These are phyloP conservation scores for Channa striata DNA, from an alignment of 2,797 vertebrate genomes.

Conservation along the genomic window DNA sequence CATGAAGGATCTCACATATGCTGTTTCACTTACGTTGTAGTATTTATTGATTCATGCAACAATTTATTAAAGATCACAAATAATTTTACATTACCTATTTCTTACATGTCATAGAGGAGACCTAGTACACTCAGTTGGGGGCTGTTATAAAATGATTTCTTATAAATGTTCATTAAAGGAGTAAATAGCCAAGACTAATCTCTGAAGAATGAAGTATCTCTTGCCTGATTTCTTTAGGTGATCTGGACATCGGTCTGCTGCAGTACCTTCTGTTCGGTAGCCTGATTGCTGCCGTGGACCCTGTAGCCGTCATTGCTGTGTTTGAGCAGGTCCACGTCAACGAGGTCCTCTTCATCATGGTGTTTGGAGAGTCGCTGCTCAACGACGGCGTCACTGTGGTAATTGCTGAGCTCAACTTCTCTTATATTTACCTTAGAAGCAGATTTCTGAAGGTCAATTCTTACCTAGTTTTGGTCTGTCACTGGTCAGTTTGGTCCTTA, in stretches of 20 bases:
- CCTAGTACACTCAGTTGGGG: no score
- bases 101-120: no score
- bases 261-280: slow-evolving; percentile 96
- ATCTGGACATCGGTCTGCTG: slow-evolving; percentile 85
- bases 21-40: no score
- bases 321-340: slow-evolving; percentile 99
- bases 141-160: no score
- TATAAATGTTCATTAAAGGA: no score
- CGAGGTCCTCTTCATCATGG: slow-evolving; percentile 96
- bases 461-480: not conserved
- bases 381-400: slow-evolving; percentile 99
- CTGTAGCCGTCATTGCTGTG: slow-evolving; percentile 95
- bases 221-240: slow-evolving; percentile 74
- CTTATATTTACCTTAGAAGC: no score
- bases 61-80: no score
- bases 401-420: slow-evolving; percentile 39
- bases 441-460: no score
- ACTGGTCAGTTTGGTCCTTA: not conserved
- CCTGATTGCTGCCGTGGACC: slow-evolving; percentile 94
- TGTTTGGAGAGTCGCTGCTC: slow-evolving; percentile 97
- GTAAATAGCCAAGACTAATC: no score
- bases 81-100: no score
- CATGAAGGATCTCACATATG: no score
- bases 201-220: not conserved
- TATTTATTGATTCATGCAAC: no score